These are phyloP conservation scores for Coreoperca whiteheadi DNA, from an alignment of 2,113 vertebrate species.

Conservation along the genomic window DNA sequence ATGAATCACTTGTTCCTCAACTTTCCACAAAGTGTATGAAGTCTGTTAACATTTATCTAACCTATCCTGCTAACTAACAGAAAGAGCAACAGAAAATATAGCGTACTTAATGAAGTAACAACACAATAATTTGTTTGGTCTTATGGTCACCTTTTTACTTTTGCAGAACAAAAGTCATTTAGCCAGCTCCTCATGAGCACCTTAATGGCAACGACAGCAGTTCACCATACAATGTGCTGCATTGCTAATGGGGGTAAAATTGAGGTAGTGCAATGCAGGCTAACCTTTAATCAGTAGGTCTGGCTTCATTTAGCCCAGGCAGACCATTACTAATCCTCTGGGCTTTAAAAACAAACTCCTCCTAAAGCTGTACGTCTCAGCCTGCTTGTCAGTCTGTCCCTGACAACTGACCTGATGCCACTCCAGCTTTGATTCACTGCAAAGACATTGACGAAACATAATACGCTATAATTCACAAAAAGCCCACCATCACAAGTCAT, in stretches of 20 bases:
- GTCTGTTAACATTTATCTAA: neutral
- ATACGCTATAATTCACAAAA: conserved; percentile 25
- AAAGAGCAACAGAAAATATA: neutral
- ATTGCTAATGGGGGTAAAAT: conserved; percentile 30
- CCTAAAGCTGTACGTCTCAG: conserved; percentile 48
- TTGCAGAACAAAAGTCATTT: neutral
- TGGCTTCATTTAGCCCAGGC: conserved; percentile 54
- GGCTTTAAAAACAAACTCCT: conserved; percentile 56
- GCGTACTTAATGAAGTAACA: neutral
- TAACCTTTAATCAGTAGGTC: conserved; percentile 50
- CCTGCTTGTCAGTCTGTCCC: conserved; percentile 39
- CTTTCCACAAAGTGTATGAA: neutral
- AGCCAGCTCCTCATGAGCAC: neutral
- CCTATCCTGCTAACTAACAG: neutral
- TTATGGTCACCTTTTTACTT: neutral
- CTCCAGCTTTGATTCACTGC: conserved; percentile 26
- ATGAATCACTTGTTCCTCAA: neutral
- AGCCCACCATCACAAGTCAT: neutral
- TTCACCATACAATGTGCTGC: neutral
- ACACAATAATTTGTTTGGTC: neutral
- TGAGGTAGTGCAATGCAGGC: conserved; percentile 26
- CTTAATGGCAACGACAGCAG: neutral
- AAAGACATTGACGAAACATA: conserved; percentile 11
- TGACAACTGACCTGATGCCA: conserved; percentile 33
- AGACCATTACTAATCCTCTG: conserved; percentile 65